Evolutionary conservation across 23 tunicate species (phyloP).

Genomic region (Trididemnum nubilum): DNA sequence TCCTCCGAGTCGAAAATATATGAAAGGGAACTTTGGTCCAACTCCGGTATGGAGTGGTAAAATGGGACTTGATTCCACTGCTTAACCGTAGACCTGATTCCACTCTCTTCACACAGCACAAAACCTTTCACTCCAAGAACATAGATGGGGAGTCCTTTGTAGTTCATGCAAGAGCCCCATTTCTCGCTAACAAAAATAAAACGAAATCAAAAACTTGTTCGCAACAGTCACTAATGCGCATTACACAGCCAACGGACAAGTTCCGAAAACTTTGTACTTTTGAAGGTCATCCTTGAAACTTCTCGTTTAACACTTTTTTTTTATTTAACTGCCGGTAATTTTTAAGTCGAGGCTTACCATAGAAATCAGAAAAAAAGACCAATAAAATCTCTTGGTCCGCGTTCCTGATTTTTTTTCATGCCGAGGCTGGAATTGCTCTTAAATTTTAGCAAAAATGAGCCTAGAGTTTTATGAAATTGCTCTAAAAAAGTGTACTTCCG

Average conservation of each 20-base stretch:
- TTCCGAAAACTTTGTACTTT: too few relatives aligned
- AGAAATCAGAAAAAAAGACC: too few relatives aligned
- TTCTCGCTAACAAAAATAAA: slow-evolving; percentile 9
- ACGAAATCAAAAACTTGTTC: not conserved
- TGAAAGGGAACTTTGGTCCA: not conserved
- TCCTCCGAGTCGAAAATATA: not conserved
- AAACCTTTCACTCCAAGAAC: slow-evolving; percentile 20
- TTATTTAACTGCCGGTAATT: too few relatives aligned
- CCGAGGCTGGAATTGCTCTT: too few relatives aligned
- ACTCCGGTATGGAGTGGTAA: not conserved
- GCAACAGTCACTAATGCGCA: not conserved
- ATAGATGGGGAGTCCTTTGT: slow-evolving; percentile 17
- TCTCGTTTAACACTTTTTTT: too few relatives aligned
- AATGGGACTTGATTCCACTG: slow-evolving; percentile 44
- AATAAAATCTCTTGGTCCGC: too few relatives aligned
- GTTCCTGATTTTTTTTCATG: too few relatives aligned
- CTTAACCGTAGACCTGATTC: not conserved
- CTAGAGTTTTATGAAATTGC: too few relatives aligned
- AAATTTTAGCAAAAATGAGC: too few relatives aligned
- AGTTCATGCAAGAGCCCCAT: slow-evolving; percentile 40
- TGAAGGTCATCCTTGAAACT: too few relatives aligned
- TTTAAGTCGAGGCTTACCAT: too few relatives aligned
- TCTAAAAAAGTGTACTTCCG: too few relatives aligned
- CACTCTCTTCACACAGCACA: not conserved
- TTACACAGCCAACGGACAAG: not conserved